phyloP scores from a whole-genome alignment of 2,888 invertebrate genomes.

The Ectobius pallidus region DNA sequence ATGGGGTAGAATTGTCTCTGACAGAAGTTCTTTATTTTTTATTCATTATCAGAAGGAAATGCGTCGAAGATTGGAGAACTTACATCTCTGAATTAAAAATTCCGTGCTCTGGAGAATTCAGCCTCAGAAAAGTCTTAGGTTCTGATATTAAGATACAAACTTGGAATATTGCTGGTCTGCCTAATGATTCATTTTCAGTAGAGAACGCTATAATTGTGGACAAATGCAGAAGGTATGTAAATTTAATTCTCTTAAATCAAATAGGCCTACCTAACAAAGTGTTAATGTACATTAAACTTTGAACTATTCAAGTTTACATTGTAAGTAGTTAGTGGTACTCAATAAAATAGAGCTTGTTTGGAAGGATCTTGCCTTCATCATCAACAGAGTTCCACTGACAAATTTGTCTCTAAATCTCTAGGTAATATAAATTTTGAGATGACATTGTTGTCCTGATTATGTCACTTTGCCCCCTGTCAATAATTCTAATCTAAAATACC shows the following conservation, averaged over 20 bases:
- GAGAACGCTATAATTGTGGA: slow-evolving; percentile 87
- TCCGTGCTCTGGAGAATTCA: slow-evolving; percentile 76
- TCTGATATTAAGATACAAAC: slow-evolving; percentile 85
- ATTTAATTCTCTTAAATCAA: background rate
- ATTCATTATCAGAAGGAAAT: slow-evolving; percentile 46
- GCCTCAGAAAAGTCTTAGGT: slow-evolving; percentile 76
- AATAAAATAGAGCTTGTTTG: too few relatives aligned
- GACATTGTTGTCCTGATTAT: too few relatives aligned
- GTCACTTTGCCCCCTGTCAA: too few relatives aligned
- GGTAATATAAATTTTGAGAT: too few relatives aligned
- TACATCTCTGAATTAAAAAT: slow-evolving; percentile 71
- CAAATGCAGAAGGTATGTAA: slow-evolving; percentile 66
- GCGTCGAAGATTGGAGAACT: slow-evolving; percentile 73
- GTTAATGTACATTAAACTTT: too few relatives aligned
- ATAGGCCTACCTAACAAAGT: background rate
- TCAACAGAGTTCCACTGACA: too few relatives aligned
- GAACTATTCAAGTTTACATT: too few relatives aligned
- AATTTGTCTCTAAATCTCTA: too few relatives aligned
- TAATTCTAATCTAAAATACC: too few relatives aligned
- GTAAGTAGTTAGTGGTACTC: too few relatives aligned
- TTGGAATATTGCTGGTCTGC: slow-evolving; percentile 83
- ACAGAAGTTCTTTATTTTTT: background rate
- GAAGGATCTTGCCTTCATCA: too few relatives aligned
- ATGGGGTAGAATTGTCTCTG: too few relatives aligned
- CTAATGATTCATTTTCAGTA: slow-evolving; percentile 80